Percentiles rank a stretch among this genome's conserved stretches.
These are phyloP conservation scores for Malurus cyaneus DNA, from an alignment of 2,113 vertebrate species.

Conservation along the genomic window DNA sequence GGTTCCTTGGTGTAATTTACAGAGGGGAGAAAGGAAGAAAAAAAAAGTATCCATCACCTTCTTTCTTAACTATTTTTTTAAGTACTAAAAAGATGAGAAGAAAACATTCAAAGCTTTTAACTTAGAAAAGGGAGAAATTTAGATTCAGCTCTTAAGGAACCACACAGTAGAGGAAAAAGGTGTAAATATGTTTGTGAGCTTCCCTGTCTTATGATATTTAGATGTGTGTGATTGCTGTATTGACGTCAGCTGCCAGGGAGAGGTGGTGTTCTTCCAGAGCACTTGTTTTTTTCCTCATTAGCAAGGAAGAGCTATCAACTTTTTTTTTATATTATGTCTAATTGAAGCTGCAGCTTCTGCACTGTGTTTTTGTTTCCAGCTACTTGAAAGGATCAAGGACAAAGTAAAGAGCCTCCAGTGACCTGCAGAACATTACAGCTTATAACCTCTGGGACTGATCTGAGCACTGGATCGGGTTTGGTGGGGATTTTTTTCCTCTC, in stretches of 20 bases:
- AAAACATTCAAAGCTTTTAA: not conserved
- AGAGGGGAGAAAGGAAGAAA: fast-evolving
- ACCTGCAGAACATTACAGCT: not conserved
- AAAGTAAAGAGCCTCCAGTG: constrained; percentile 16
- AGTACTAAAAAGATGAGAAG: not conserved
- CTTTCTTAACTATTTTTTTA: not conserved
- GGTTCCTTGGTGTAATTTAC: not conserved
- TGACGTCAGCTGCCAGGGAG: not conserved
- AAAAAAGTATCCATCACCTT: not conserved
- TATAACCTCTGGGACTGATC: constrained; percentile 2
- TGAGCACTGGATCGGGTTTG: not conserved
- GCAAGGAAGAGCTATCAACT: not conserved
- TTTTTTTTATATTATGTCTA: constrained; percentile 13
- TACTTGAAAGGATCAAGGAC: constrained; percentile 44
- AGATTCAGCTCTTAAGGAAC: not conserved
- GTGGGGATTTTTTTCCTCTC: not conserved
- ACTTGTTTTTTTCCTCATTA: not conserved
- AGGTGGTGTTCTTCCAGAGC: not conserved
- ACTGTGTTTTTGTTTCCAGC: constrained; percentile 19
- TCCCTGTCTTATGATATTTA: not conserved
- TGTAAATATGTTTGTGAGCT: not conserved
- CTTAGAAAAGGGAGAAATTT: not conserved
- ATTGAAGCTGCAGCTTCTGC: constrained; percentile 34
- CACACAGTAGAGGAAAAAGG: not conserved
- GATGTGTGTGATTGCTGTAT: not conserved